Evolutionary conservation across 1,140 invertebrate genomes (phyloP), one percentile per base, ranked within the genome.

Genomic region (Camponotus vicinus): DNA sequence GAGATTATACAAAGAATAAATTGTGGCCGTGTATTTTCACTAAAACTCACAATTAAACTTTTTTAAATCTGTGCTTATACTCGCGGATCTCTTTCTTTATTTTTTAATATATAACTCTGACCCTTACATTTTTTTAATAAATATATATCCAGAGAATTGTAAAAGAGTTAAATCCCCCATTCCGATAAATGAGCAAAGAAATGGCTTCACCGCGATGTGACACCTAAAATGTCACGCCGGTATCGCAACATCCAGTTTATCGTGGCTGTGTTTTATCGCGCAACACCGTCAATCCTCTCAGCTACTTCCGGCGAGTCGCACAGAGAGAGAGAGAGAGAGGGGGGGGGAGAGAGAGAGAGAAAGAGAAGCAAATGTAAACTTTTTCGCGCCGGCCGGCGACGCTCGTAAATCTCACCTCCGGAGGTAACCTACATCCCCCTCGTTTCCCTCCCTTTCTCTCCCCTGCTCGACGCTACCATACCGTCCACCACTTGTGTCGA

Each of bases 321-420:
- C 9, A 45, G 59, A 40, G 40, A 34, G 18, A 63, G 8, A 34
- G 18, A 63, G 8, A 13, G 5, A 45, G 18, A 40, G 34, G 15
- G 52, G 8, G 67, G 34, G 2, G 27, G 15, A 49, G n/a, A 32
- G 34, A 32, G 32, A 85, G 13, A 67, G 27, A 61, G 27, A 32
- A 61, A 79, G 13, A 79, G 63, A 85, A 73, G 75, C 49, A 82
- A 86, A 89, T 85, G 88, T 80, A 71, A 91, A 91, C 85, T 90
- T 89, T 90, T 90, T 88, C 79, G 61, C 80, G 18, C 18, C 49
- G 42, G 15, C 3, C 49, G 64, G 67, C 55, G 59, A 82, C 66
- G 86, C 78, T 91, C 91, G 83, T 92, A 89, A 92, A 92, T 92
- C 89, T 92, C 75, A 42, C 57, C 52, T 37, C 67, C 67, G 75